Evolutionary conservation across 2,113 vertebrate genomes (phyloP).

Genomic region (Chionomys nivalis): DNA sequence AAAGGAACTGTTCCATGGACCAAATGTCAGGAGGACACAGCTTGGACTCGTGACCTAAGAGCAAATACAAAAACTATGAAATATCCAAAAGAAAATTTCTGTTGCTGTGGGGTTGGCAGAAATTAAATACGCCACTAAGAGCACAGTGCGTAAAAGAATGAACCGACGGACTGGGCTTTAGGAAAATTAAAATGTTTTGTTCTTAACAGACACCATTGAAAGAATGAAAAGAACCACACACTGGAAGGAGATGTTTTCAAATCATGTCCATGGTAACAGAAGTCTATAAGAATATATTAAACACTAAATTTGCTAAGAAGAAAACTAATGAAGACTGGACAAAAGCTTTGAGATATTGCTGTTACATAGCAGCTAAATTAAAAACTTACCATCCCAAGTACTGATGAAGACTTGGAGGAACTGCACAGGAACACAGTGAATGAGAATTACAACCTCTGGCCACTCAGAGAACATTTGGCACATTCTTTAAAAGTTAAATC

Average conservation of each 20-base stretch:
- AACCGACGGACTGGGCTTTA: not conserved
- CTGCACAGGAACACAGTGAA: not conserved
- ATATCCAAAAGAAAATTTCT: constrained; percentile 20
- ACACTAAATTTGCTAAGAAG: not conserved
- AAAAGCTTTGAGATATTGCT: not conserved
- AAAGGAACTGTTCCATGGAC: not conserved
- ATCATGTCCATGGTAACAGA: not conserved
- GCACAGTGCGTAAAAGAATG: not conserved
- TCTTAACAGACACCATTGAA: not conserved
- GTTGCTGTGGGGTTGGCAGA: not conserved
- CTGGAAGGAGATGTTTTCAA: not conserved
- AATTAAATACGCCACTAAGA: not conserved
- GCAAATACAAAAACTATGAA: constrained; percentile 42
- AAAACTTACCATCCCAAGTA: not conserved
- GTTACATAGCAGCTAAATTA: not conserved
- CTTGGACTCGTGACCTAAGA: not conserved
- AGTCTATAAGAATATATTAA: not conserved
- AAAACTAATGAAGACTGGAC: not conserved
- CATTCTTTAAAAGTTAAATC: constrained; percentile 45
- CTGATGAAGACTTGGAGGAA: not conserved
- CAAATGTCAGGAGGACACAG: not conserved
- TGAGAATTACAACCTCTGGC: not conserved
- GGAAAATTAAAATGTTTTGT: constrained; percentile 12
- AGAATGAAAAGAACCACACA: not conserved
- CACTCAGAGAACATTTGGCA: not conserved